These are phyloP conservation scores for Nautilus pompilius DNA, from an alignment of 1,140 invertebrate genomes.

Conservation along the genomic window DNA sequence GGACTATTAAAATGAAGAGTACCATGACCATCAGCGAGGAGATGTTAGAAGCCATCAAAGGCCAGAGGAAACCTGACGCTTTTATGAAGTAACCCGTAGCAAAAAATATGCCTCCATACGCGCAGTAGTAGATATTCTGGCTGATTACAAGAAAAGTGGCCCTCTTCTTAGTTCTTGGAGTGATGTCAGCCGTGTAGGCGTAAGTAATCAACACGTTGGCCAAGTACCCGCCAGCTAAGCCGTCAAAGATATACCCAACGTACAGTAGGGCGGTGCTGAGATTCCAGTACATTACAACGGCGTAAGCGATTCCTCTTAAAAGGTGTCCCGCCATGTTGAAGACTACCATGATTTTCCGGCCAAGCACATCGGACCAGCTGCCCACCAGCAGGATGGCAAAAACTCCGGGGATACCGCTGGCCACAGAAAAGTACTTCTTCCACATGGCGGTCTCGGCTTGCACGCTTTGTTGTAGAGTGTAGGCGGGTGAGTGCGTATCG, in stretches of 20 bases:
- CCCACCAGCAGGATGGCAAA: constrained; percentile 9
- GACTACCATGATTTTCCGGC: constrained; percentile 12
- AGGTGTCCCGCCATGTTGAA: neutral
- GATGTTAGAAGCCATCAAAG: neutral
- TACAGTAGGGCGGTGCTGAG: constrained; percentile 1
- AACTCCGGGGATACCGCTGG: constrained; percentile 8
- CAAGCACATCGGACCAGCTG: constrained; percentile 9
- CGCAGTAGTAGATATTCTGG: neutral
- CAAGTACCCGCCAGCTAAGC: neutral
- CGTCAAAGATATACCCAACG: constrained; percentile 8
- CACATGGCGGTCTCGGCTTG: neutral
- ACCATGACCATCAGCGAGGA: neutral
- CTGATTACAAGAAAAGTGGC: constrained; percentile 7
- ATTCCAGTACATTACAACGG: constrained; percentile 2
- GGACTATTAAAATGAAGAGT: constrained; percentile 10
- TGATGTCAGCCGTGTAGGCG: constrained; percentile 11
- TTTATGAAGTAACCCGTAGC: constrained; percentile 12
- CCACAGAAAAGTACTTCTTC: neutral
- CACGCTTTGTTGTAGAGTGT: neutral
- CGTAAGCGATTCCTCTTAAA: constrained; percentile 3
- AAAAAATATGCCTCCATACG: neutral
- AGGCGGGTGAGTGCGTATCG: neutral
- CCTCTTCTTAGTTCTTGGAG: constrained; percentile 5
- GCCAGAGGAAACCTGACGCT: constrained; percentile 9
- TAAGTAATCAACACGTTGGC: neutral